Evolutionary conservation across 2,888 invertebrate genomes (phyloP), one percentile per base, ranked within the genome.

Genomic region (Thereva nobilitata): DNA sequence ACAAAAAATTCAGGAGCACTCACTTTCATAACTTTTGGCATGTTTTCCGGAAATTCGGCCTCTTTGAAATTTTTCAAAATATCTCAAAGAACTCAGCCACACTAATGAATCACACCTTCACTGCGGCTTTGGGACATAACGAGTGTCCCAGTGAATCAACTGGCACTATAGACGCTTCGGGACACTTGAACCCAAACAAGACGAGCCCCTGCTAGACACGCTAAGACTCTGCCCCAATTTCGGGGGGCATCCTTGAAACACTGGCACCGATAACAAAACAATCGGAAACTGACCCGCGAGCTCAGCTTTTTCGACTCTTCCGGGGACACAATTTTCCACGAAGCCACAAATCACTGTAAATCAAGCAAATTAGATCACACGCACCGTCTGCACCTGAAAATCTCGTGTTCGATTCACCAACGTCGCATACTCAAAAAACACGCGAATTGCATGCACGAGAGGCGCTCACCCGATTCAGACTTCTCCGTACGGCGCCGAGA

Each of bases 401-500:
- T 35, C 57, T 34, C 45, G 37, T 23, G 23, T 23, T 23, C 23
- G 23, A 2, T 23, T 23, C 23, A 23, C 23, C 23, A 23, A 23
- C 23, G 23, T 23, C 23, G 23, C 23, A 23, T 23, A 23, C 23
- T 23, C 23, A 23, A 23, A 23, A 23, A 23, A 23, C 23, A 23
- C 23, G 2, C 23, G 23, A 23, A 23, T 23, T 23, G 23, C 23
- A 23, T 23, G 23, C 23, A 23, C 23, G 23, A 23, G 23, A 23
- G 23, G 35, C 57, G 47, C 47, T 59, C 47, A 12, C 34, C 34
- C 47, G 35, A 9, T 45, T 57, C 45, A 44, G 47, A 23, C 57
- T 59, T 45, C 57, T 59, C 57, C 37, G 47, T 47, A 47, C 57
- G 47, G 47, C 45, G 47, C 45, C 57, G 47, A 59, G 57, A 47